phyloP scores from a whole-genome alignment of 1,140 invertebrate genomes.

The Pseudomyrmex cubaensis region DNA sequence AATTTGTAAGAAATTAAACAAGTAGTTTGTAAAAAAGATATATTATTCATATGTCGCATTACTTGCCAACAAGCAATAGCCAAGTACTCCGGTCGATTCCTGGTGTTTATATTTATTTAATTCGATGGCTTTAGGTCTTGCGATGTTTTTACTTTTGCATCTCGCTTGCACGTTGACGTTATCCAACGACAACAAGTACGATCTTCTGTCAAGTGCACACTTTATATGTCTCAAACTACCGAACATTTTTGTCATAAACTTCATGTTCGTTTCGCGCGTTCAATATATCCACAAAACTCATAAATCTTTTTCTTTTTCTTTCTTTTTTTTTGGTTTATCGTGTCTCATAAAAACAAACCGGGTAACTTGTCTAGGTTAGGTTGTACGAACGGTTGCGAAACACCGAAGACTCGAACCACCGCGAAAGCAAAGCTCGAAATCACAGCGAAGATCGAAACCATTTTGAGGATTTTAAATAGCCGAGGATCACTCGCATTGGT shows the following conservation, averaged over 20 bases:
- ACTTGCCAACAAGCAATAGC: constrained; percentile 76
- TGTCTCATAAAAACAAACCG: too few species aligned
- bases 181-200: neutral
- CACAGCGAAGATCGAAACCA: too few species aligned
- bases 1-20: constrained; percentile 7
- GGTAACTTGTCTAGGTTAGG: too few species aligned
- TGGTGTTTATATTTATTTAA: neutral
- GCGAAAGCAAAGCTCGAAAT: too few species aligned
- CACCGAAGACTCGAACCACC: too few species aligned
- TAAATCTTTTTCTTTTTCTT: too few species aligned
- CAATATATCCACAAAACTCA: neutral
- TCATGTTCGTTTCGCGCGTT: constrained; percentile 40
- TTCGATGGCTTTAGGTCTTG: neutral
- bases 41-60: constrained; percentile 30
- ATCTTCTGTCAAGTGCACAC: neutral
- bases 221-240: neutral
- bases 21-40: neutral
- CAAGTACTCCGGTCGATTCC: constrained; percentile 52
- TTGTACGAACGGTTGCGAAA: too few species aligned
- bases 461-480: too few species aligned
- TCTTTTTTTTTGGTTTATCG: too few species aligned
- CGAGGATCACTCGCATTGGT: too few species aligned
- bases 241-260: constrained; percentile 17
- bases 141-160: neutral
- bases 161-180: constrained; percentile 25